phyloP scores from a whole-genome alignment of 1,140 invertebrate genomes.

The Drosophila ercepeae region DNA sequence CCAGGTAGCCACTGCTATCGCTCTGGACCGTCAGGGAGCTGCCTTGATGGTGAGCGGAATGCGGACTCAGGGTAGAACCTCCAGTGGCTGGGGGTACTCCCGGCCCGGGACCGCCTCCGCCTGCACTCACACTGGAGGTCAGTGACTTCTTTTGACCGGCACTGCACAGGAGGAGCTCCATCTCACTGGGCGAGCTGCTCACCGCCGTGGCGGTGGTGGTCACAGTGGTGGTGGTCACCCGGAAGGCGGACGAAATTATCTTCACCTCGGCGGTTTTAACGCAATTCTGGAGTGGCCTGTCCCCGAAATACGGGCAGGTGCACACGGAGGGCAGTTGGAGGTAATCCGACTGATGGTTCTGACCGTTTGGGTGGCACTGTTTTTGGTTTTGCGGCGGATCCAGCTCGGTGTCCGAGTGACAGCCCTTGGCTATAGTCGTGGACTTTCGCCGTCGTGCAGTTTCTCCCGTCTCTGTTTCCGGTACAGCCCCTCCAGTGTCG shows the following conservation, averaged over 20 bases:
- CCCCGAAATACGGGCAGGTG: slow-evolving; percentile 91
- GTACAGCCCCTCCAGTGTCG: background rate
- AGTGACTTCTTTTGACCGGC: slow-evolving; percentile 40
- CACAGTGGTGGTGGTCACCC: slow-evolving; percentile 55
- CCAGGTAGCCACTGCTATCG: slow-evolving; percentile 48
- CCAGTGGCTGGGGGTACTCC: slow-evolving; percentile 1
- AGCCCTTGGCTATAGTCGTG: slow-evolving; percentile 27
- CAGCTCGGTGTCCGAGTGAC: slow-evolving; percentile 71
- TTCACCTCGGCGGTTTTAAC: slow-evolving; percentile 84
- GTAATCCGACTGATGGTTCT: slow-evolving; percentile 78
- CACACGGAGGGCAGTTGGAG: slow-evolving; percentile 88
- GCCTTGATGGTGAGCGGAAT: slow-evolving; percentile 48
- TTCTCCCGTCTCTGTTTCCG: background rate
- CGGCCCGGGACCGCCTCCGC: background rate
- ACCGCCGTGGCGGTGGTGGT: slow-evolving; percentile 51
- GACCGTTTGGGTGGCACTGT: slow-evolving; percentile 19
- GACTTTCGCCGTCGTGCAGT: slow-evolving; percentile 5
- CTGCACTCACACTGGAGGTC: slow-evolving; percentile 53
- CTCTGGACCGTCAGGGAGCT: slow-evolving; percentile 60
- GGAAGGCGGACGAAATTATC: slow-evolving; percentile 84
- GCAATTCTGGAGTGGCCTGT: slow-evolving; percentile 84
- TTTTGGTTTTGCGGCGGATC: slow-evolving; percentile 36
- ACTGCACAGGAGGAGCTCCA: slow-evolving; percentile 67
- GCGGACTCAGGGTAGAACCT: slow-evolving; percentile 42
- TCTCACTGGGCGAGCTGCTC: slow-evolving; percentile 72